Percentiles rank a stretch among this genome's conserved stretches.
phyloP scores from a whole-genome alignment of 2,113 vertebrate genomes.

The Upupa epops region DNA sequence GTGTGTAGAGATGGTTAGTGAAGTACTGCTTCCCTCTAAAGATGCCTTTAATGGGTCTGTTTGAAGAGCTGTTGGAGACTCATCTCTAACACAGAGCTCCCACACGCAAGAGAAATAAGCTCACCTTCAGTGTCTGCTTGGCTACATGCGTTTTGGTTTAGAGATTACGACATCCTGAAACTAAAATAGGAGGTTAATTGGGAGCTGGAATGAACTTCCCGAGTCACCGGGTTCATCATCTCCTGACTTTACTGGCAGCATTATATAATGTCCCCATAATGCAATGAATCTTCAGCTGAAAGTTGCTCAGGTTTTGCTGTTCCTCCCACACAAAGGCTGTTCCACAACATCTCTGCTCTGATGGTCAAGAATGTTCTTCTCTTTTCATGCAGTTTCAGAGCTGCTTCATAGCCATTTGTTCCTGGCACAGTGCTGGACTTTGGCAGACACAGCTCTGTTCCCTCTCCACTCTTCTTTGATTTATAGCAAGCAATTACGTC shows the following conservation, averaged over 20 bases:
- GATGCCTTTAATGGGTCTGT: background rate
- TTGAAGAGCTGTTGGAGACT: background rate
- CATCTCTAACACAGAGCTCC: background rate
- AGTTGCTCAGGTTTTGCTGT: conserved; percentile 35
- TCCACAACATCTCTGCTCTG: background rate
- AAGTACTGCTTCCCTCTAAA: background rate
- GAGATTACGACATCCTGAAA: conserved; percentile 14
- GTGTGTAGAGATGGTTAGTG: background rate
- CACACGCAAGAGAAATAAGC: background rate
- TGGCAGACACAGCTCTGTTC: background rate
- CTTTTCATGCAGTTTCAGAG: conserved; percentile 2
- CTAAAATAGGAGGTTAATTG: conserved; percentile 24
- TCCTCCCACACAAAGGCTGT: background rate
- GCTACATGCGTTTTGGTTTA: background rate
- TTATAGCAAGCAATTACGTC: background rate
- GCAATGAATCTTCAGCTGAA: background rate
- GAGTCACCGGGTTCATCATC: conserved; percentile 34
- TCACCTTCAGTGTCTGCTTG: background rate
- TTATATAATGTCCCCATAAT: conserved; percentile 30
- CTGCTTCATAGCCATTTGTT: background rate
- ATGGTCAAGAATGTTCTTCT: background rate
- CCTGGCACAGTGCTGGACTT: background rate
- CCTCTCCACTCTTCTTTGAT: background rate
- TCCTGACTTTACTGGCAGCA: background rate
- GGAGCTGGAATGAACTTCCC: conserved; percentile 24